These are phyloP conservation scores for Heliocidaris tuberculata DNA, from an alignment of 35 echinoderm and acorn worm species.

Conservation along the genomic window DNA sequence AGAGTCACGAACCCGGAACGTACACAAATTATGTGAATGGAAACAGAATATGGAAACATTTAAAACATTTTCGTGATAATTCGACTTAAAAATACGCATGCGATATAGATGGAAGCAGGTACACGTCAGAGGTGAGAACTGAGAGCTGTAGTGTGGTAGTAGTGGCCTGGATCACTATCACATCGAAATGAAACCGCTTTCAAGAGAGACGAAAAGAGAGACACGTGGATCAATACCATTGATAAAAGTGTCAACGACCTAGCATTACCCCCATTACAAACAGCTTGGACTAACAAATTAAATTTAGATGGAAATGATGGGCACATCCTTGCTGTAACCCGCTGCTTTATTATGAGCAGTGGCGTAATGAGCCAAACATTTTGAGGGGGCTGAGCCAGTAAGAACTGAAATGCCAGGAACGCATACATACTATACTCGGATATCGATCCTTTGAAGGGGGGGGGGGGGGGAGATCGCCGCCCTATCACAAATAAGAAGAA, in stretches of 20 bases:
- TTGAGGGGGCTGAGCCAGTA: no score
- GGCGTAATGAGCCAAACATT: not conserved
- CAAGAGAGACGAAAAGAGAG: not conserved
- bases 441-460: no score
- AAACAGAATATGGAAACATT: not conserved
- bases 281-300: not conserved
- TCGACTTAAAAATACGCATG: not conserved
- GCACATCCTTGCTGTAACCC: not conserved
- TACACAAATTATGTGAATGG: not conserved
- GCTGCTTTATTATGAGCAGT: not conserved
- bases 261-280: not conserved
- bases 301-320: not conserved
- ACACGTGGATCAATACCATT: not conserved
- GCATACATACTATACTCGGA: no score
- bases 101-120: not conserved
- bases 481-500: no score
- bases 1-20: no score
- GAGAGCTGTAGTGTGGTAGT: not conserved
- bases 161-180: not conserved
- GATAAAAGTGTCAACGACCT: constrained; percentile 1
- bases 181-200: not conserved
- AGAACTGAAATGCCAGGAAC: no score
- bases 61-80: not conserved
- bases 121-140: not conserved
- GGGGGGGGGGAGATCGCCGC: no score